These are phyloP conservation scores for Indicator indicator DNA, from an alignment of 2,113 vertebrate species.

Conservation along the genomic window DNA sequence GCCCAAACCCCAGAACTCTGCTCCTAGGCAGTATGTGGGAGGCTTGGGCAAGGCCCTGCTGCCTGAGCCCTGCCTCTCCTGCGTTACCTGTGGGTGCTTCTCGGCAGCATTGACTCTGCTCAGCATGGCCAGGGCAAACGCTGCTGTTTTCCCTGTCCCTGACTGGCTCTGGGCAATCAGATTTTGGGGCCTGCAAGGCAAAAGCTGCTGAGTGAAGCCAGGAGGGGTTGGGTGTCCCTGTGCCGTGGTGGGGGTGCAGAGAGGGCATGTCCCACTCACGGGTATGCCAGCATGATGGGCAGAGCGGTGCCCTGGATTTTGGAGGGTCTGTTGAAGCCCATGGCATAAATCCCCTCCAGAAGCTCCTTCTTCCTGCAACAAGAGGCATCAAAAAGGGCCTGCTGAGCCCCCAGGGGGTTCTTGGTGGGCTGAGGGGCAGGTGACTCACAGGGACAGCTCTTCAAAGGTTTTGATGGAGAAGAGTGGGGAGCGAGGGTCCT, in stretches of 20 bases:
- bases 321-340: conserved; percentile 82
- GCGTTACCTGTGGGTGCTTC: conserved; percentile 76
- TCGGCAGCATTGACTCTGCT: conserved; percentile 74
- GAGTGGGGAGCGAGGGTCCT: conserved; percentile 77
- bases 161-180: conserved; percentile 85
- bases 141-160: conserved; percentile 84
- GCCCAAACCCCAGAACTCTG: background rate
- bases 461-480: conserved; percentile 78
- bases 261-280: conserved; percentile 69
- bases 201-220: background rate
- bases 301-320: conserved; percentile 81
- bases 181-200: conserved; percentile 78
- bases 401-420: accelerated
- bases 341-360: conserved; percentile 72
- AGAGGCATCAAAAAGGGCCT: accelerated
- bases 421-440: accelerated
- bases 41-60: background rate
- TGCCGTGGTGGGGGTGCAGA: accelerated
- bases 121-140: conserved; percentile 82
- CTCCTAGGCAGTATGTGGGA: background rate
- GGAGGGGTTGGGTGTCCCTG: accelerated
- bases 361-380: conserved; percentile 71
- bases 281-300: conserved; percentile 79
- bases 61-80: background rate
- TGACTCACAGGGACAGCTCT: conserved; percentile 77